A percentile compares a stretch with the other conserved stretches of the same genome.
These are phyloP conservation scores for Eurystomus gularis DNA, from an alignment of 2,113 vertebrate genomes.

Conservation along the genomic window DNA sequence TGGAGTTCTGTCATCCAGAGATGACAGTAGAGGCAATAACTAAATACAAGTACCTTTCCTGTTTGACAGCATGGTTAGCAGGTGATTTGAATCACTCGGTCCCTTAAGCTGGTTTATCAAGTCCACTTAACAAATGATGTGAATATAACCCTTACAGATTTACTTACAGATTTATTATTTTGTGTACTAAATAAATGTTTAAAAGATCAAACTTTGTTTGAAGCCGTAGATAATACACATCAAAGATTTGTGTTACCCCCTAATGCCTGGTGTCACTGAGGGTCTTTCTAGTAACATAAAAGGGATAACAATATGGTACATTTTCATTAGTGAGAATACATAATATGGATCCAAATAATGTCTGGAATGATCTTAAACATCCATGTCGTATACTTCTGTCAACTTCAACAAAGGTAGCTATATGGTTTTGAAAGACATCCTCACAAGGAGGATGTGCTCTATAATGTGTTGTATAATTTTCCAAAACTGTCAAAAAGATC, in stretches of 20 bases:
- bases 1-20: not conserved
- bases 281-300: not conserved
- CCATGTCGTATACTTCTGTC: not conserved
- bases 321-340: constrained; percentile 8
- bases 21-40: not conserved
- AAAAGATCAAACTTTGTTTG: not conserved
- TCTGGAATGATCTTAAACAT: not conserved
- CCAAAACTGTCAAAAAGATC: constrained; percentile 16
- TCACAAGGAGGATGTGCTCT: not conserved
- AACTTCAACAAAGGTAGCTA: not conserved
- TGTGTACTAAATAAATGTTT: not conserved
- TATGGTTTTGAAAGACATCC: not conserved
- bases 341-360: not conserved
- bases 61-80: not conserved
- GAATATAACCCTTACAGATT: not conserved
- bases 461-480: not conserved
- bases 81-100: not conserved
- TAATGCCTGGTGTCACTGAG: not conserved
- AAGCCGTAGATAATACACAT: not conserved
- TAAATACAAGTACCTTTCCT: not conserved
- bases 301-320: not conserved
- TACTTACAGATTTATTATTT: not conserved
- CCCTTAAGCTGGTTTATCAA: not conserved
- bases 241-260: not conserved
- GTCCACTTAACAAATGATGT: not conserved